Conservation (phyloP, 1,140 invertebrate genomes). For the fruit fly (Drosophila melanogaster) region DNA sequence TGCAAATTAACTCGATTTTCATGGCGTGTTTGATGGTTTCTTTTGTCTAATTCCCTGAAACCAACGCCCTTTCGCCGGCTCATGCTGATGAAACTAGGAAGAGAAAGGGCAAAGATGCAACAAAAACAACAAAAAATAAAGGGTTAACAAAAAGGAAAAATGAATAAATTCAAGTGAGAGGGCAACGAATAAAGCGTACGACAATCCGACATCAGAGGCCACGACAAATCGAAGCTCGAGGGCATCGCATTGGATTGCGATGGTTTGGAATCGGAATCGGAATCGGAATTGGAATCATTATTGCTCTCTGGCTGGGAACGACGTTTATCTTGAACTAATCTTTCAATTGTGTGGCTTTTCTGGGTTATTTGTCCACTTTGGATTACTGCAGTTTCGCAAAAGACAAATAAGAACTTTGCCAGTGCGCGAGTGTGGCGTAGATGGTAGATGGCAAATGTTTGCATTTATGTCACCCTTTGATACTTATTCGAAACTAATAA, state of each 20-base stretch:
- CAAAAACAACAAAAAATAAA: neutral
- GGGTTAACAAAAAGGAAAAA: neutral
- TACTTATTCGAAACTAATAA: conserved; percentile 7
- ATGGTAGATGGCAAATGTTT: conserved; percentile 6
- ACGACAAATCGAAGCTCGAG: conserved; percentile 46
- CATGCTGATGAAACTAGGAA: conserved; percentile 29
- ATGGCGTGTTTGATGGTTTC: conserved; percentile 44
- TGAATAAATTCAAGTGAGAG: conserved; percentile 3
- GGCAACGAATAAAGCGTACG: conserved; percentile 23
- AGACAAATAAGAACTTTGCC: conserved; percentile 37
- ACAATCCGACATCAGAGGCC: conserved; percentile 7
- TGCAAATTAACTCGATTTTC: conserved; percentile 55
- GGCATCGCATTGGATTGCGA: conserved; percentile 24
- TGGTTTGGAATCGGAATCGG: conserved; percentile 29
- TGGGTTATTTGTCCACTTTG: conserved; percentile 41
- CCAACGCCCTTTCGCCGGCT: neutral
- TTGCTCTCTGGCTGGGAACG: conserved; percentile 7
- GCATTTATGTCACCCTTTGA: conserved; percentile 36
- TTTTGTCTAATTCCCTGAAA: conserved; percentile 5
- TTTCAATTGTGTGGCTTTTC: conserved; percentile 52
- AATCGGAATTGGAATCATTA: conserved; percentile 26
- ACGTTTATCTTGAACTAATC: conserved; percentile 44
- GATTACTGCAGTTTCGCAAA: conserved; percentile 45
- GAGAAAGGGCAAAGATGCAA: conserved; percentile 35
- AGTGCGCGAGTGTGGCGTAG: too few species aligned